Conservation (phyloP, 2,888 invertebrate species). For the Stenodera caucasica region DNA sequence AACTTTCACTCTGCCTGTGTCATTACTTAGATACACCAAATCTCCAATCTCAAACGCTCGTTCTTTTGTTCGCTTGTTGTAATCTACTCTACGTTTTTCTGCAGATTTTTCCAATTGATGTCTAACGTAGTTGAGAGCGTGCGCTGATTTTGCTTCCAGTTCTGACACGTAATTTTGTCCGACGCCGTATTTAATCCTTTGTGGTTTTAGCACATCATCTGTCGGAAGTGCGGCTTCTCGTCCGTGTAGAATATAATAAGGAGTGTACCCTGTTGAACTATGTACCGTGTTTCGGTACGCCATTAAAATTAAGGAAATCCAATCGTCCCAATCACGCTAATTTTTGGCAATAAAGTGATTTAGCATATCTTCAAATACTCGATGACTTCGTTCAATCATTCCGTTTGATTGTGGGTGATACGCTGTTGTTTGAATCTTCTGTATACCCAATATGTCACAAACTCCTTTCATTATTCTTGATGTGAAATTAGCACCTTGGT, state of each 20-base stretch:
- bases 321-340: conserved; percentile 39
- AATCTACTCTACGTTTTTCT: conserved; percentile 1
- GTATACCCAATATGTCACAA: no score
- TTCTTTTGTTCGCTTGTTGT: not conserved
- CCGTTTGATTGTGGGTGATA: conserved; percentile 16
- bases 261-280: conserved; percentile 32
- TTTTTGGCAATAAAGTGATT: conserved; percentile 35
- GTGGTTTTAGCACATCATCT: conserved; percentile 28
- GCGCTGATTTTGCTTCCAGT: conserved; percentile 5
- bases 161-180: conserved; percentile 27
- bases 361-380: conserved; percentile 34
- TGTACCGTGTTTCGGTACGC: conserved; percentile 31
- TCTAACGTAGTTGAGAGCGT: no score
- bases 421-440: conserved; percentile 15
- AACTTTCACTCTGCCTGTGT: not conserved
- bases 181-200: conserved; percentile 23
- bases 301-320: conserved; percentile 38
- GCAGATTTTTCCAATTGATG: no score
- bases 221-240: conserved; percentile 30
- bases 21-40: not conserved
- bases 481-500: conserved; percentile 38
- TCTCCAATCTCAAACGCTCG: not conserved
- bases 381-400: no score
- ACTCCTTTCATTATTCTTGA: conserved; percentile 30
- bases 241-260: conserved; percentile 34